Evolutionary conservation across 2,113 vertebrate genomes (phyloP), one percentile per base, ranked within the genome.

Genomic region (Carassius gibelio): DNA sequence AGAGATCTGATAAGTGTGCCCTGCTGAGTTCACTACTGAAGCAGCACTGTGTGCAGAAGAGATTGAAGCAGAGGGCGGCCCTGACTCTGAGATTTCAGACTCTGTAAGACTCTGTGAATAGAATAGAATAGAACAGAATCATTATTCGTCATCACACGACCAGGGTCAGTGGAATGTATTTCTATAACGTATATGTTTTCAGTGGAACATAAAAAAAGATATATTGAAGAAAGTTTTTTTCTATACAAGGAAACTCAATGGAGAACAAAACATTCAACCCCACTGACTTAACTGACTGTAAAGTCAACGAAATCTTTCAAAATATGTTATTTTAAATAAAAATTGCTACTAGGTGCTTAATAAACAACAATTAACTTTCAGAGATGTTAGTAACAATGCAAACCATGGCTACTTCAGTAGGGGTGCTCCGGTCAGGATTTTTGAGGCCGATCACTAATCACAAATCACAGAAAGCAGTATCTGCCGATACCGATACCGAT

Each of bases 1-100:
- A 55, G 36, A 74, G 81, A 86, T 84, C 80, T 83, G 88, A 86
- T 84, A 84, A 87, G 69, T 72, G 75, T 71, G 14, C 48, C 81
- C 88, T 42, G 59, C 79, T 76, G 75, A 78, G 66, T n/a, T 42
- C 80, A 26, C 74, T 80, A 48, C 30, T 52, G 66, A 83, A 45
- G 57, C 75, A 79, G 80, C n/a, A 11, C 21, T 42, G 23, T 66
- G 55, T 64, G 23, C 23, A 50, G 23, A 38, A 13, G 57, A 23
- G 62, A 34, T 45, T 17, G 48, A 74, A 86, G 61, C 19, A 1
- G 59, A 66, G 72, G 61, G 45, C 19, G 48, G 26, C 30, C 38
- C 72, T 68, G 59, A 62, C 59, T 75, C 23, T 48, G 42, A 72
- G 74, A 74, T 66, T 76, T 1, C 19, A n/a, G 8, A 50, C 45